Percentiles rank a stretch among this genome's conserved stretches.
These are phyloP conservation scores for Gallinago nigripennis DNA, from an alignment of 2,797 vertebrate species.

Conservation along the genomic window DNA sequence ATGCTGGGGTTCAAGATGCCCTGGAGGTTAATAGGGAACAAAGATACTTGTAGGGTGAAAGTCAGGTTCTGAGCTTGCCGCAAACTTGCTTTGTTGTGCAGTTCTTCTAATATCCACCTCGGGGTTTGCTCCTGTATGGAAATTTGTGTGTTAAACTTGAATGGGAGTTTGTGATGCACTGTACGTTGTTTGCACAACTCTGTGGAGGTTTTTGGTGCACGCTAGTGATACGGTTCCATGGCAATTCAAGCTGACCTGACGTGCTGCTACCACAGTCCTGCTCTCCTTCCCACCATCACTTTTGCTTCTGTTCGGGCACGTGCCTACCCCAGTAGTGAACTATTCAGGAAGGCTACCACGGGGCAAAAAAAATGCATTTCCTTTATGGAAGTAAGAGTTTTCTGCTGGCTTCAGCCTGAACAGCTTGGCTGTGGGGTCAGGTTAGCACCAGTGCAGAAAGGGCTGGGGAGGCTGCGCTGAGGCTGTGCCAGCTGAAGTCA, in stretches of 20 bases:
- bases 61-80: constrained; percentile 9
- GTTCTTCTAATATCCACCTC: not conserved
- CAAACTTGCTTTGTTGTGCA: not conserved
- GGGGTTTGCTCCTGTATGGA: not conserved
- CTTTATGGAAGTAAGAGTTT: not conserved
- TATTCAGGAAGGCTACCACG: not conserved
- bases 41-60: not conserved
- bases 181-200: not conserved
- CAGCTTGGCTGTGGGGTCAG: not conserved
- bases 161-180: fast-evolving
- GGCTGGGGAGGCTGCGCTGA: constrained; percentile 45
- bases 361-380: not conserved
- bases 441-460: constrained; percentile 47
- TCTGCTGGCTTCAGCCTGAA: not conserved
- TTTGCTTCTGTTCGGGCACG: not conserved
- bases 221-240: fast-evolving
- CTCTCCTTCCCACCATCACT: not conserved
- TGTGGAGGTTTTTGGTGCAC: not conserved
- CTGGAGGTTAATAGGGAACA: not conserved
- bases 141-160: not conserved
- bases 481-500: constrained; percentile 63
- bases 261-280: not conserved
- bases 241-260: not conserved
- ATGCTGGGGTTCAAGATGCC: not conserved
- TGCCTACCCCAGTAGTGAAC: not conserved